Evolutionary conservation across 2,113 vertebrate genomes (phyloP).

Genomic region (Phylloscopus trochiloides): DNA sequence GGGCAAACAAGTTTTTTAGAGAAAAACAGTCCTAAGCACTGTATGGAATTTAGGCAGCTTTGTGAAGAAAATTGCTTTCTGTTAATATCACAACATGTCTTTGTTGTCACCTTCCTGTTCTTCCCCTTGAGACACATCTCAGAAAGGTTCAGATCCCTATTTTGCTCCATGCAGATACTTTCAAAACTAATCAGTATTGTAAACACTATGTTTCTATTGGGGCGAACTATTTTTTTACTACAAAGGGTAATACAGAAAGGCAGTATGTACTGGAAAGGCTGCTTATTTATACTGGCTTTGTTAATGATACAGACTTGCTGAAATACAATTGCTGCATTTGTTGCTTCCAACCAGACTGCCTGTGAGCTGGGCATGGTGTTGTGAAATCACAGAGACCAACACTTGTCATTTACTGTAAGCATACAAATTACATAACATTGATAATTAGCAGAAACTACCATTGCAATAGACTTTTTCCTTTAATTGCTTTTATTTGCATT

Average conservation of each 20-base stretch:
- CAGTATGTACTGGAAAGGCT: background rate
- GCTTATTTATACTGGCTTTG: background rate
- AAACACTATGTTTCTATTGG: background rate
- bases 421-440: background rate
- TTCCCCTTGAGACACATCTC: background rate
- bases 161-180: background rate
- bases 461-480: background rate
- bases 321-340: background rate
- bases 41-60: background rate
- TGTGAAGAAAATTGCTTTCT: background rate
- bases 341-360: background rate
- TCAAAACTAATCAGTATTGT: background rate
- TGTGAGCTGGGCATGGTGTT: background rate
- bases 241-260: background rate
- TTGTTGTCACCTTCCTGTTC: background rate
- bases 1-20: background rate
- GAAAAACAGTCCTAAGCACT: background rate
- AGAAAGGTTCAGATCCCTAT: background rate
- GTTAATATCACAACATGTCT: background rate
- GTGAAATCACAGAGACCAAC: background rate
- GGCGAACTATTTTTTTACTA: background rate
- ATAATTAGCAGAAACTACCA: background rate
- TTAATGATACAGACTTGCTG: background rate
- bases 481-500: background rate
- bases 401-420: background rate